These are phyloP conservation scores for Drosophila bunnanda DNA, from an alignment of 2,888 invertebrate species.

Conservation along the genomic window DNA sequence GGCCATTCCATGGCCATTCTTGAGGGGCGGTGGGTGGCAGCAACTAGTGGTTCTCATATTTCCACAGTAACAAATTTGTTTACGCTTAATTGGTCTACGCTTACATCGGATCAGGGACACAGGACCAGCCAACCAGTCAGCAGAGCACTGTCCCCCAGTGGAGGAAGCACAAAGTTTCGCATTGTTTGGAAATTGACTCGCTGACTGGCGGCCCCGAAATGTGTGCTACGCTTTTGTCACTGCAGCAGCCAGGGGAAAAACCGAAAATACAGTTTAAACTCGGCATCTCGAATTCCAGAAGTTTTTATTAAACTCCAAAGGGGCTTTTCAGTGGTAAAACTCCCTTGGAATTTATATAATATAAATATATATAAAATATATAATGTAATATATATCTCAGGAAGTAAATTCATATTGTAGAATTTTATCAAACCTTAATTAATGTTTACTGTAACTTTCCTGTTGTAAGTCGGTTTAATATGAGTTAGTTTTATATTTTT, in stretches of 20 bases:
- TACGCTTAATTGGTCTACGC: slow-evolving; percentile 77
- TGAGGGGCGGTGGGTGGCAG: slow-evolving; percentile 26
- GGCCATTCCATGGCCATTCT: slow-evolving; percentile 39
- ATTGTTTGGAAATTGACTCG: slow-evolving; percentile 31
- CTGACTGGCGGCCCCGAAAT: slow-evolving; percentile 30
- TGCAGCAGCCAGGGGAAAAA: not conserved
- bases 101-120: slow-evolving; percentile 58
- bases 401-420: not conserved
- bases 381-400: too few relatives aligned
- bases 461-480: too few relatives aligned
- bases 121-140: slow-evolving; percentile 17
- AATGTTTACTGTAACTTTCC: too few relatives aligned
- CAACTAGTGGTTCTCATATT: slow-evolving; percentile 61
- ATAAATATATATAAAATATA: not conserved
- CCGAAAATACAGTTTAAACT: not conserved
- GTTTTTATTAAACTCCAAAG: not conserved
- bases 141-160: slow-evolving; percentile 4
- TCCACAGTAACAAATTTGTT: slow-evolving; percentile 69
- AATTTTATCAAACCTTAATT: too few relatives aligned
- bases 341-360: not conserved
- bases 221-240: slow-evolving; percentile 27
- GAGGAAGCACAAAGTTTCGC: slow-evolving; percentile 20
- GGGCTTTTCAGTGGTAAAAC: not conserved
- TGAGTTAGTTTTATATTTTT: too few relatives aligned
- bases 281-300: not conserved